Evolutionary conservation across 2,888 invertebrate genomes (phyloP).

Genomic region (Lingula anatina): DNA sequence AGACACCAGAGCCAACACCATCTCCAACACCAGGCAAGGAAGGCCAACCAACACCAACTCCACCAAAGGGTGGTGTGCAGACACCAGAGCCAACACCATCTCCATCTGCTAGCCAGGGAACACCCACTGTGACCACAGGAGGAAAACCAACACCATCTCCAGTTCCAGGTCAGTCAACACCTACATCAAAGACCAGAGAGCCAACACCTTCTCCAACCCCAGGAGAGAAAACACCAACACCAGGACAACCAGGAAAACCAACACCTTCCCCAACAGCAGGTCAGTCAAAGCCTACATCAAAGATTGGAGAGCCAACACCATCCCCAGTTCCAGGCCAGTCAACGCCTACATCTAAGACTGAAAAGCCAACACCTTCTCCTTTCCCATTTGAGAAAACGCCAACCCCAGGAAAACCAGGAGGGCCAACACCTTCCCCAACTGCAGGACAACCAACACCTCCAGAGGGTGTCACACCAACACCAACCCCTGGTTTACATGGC

Average conservation of each 20-base stretch:
- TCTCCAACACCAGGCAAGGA: neutral
- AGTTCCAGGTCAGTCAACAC: slow-evolving; percentile 5
- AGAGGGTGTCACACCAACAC: neutral
- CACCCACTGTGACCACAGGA: too few relatives aligned
- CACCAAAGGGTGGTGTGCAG: slow-evolving; percentile 6
- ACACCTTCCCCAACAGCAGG: slow-evolving; percentile 7
- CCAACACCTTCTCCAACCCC: neutral
- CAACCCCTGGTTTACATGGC: too few relatives aligned
- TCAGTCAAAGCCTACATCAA: slow-evolving; percentile 4
- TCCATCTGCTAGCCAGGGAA: too few relatives aligned
- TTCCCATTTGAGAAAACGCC: neutral
- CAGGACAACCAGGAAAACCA: neutral
- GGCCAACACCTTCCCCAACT: neutral
- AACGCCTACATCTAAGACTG: slow-evolving; percentile 4
- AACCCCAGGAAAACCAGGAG: slow-evolving; percentile 1
- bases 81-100: neutral
- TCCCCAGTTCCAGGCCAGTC: slow-evolving; percentile 10
- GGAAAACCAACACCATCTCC: too few relatives aligned
- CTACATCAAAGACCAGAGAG: neutral
- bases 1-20: neutral
- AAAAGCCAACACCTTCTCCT: slow-evolving; percentile 10
- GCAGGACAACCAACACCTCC: neutral
- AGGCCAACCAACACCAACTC: slow-evolving; percentile 4
- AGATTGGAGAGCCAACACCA: neutral
- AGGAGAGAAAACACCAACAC: neutral